Evolutionary conservation across 1,140 invertebrate genomes (phyloP), one percentile per base, ranked within the genome.

Genomic region (Bilobella aurantiaca): DNA sequence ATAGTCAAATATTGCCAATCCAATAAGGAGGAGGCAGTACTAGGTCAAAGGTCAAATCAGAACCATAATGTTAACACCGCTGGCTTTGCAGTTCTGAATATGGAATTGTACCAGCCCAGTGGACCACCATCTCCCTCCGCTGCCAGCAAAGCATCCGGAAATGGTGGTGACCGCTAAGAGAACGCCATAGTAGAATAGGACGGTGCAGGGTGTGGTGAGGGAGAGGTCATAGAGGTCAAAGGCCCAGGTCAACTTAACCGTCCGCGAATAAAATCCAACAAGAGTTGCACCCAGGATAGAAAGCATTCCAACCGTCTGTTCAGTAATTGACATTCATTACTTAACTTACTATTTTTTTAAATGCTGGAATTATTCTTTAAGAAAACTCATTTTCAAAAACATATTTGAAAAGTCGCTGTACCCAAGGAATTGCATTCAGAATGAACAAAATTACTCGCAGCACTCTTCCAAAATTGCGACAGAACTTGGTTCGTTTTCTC

Each of bases 81-180:
- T 12, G 8, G 8, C 37, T n/a, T 42, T 12, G 37, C n/a, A 12
- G 8, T 42, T 8, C n/a, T 42, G n/a, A 42, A 42, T 12, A 42
- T 42, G 8, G n/a, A 53, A 53, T 53, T 53, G 14, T 53, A 53
- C 49, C 12, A 53, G 5, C 5, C 12, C 49, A 5, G 49, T 53
- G 3, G 8, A 14, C 49, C 49, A 53, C 49, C 49, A 53, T 3
- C 49, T 12, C 5, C 49, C 49, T 18, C 49, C 49, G 49, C 49
- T 53, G 14, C 49, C 49, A 53, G 49, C 49, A 23, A 53, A 53
- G 23, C 49, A 53, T 53, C 49, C 49, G 25, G 49, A 53, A 16
- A 53, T 53, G 14, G 49, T 53, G 5, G 49, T 23, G 25, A 53
- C 23, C 49, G 3, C 8, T 5, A 53, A 23, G 21, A 23, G 8